Base-by-base conservation (phyloP, 2,797 vertebrate species). In the Pangasius mekongensis region DNA sequence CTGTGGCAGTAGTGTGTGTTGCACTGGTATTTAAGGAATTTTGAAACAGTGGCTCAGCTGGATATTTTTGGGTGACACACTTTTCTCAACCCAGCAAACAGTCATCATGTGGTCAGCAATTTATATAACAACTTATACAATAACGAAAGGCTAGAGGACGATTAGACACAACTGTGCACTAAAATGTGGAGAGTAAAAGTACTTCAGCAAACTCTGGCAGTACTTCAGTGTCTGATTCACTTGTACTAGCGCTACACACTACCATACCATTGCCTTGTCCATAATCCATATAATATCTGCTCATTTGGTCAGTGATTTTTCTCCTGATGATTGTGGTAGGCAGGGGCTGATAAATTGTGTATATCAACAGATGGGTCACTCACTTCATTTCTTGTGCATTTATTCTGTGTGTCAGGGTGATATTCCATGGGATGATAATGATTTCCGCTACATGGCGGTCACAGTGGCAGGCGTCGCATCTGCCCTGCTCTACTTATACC, bases 401-500 rank as follows among this genome's bases (percentile, higher is more conserved):
- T 74, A 58, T n/a, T n/a, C 3, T 78, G 4, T 47, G 36, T 9
- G 33, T 67, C 89, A 97, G 97, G 96, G 97, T 0, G 96, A 97
- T 84, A 87, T 97, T 78, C 97, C 97, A 0, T 97, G 97, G 96
- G 96, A 97, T 9, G 95, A 97, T 89, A 95, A 96, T 90, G 95
- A 97, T 43, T 97, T 97, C 91, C 92, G 93, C 5, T 96, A 94
- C 91, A 18, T 96, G 78, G 91, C 87, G 0, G 1, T 97, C n/a
- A 74, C 89, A 0, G 87, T 89, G 0, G 93, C 94, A 0, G 96
- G 95, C 0, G 10, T 96, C 27, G 66, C 93, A 0, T 89, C 93
- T 0, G 90, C 90, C 9, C 86, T 97, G 87, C 90, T 96, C 5
- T 95, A 95, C 89, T 91, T 95, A 11, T 96, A 92, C 90, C 94